A percentile compares a stretch with the other conserved stretches of the same genome.
Evolutionary conservation across 1,140 invertebrate species (phyloP).

Genomic region (Bactericera cockerelli): DNA sequence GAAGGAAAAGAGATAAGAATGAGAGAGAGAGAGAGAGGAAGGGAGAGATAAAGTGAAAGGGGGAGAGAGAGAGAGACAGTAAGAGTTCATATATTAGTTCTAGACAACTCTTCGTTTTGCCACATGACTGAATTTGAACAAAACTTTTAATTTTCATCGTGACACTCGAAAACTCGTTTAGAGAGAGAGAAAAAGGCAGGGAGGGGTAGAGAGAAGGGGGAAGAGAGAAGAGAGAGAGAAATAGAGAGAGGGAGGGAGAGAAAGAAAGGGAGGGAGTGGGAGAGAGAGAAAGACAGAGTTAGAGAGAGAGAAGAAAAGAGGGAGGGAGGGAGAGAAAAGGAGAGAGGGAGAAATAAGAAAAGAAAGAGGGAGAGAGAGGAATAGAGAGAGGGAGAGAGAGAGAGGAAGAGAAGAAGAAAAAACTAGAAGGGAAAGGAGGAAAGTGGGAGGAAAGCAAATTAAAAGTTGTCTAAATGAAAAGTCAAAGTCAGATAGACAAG

Average conservation of each 20-base stretch:
- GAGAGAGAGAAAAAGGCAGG: constrained; percentile 1
- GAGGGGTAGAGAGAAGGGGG: constrained; percentile 4
- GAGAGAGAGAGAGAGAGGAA: too few relatives aligned
- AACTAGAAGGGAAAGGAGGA: constrained; percentile 9
- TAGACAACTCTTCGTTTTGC: too few relatives aligned
- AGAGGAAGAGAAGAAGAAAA: constrained; percentile 7
- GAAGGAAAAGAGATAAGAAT: too few relatives aligned
- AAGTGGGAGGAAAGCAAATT: too few relatives aligned
- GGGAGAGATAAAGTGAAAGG: too few relatives aligned
- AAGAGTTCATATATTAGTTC: too few relatives aligned
- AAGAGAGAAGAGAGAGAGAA: not conserved
- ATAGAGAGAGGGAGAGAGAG: constrained; percentile 2
- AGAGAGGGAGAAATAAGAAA: not conserved
- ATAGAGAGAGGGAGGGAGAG: constrained; percentile 5
- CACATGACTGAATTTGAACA: too few relatives aligned
- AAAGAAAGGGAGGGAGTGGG: constrained; percentile 4
- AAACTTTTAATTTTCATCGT: too few relatives aligned
- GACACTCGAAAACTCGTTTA: not conserved
- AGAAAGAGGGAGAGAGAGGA: constrained; percentile 5
- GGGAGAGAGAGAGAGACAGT: too few relatives aligned
- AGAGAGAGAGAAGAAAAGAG: not conserved
- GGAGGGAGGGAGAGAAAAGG: constrained; percentile 5
- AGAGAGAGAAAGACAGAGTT: not conserved
- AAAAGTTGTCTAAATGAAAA: too few relatives aligned
- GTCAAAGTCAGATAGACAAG: too few relatives aligned